Base-by-base conservation (phyloP, 2,888 invertebrate species). In the Mesochorus sp. region DNA sequence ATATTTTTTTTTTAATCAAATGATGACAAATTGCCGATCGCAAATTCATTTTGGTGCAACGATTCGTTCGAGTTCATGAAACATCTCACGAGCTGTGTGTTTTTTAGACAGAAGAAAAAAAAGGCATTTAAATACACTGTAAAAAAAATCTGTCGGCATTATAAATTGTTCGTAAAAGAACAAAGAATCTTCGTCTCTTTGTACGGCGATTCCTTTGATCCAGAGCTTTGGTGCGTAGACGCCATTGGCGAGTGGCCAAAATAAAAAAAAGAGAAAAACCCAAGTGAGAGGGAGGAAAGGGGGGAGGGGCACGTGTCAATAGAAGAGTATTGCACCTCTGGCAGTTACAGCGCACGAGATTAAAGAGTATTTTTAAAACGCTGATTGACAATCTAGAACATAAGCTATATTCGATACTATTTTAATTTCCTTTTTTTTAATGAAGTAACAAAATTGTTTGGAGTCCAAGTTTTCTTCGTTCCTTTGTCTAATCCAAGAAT, bases 291-390 rank as follows among this genome's bases (percentile, higher is more conserved):
- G 59, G n/a, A n/a, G n/a, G n/a, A n/a, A n/a, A n/a, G n/a, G n/a
- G n/a, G n/a, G n/a, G n/a, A 59, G 6, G 26, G 61, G 55, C 79
- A 79, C 79, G 53, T 79, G 75, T 71, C 79, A 51, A 51, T 49
- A 53, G 24, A 44, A 66, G 21, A 28, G 12, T 34, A 17, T 73
- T 39, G 55, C 34, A 64, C 26, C 28, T 49, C 31, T 67, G 28
- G n/a, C 17, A 28, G 42, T 21, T 28, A 70, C 70, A 71, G 74
- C 51, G 37, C 51, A 2, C 51, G 47, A 66, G 28, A 66, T 66
- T 66, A 53, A 55, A 37, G 12, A 71, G 71, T 79, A 79, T 79
- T 79, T 79, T 66, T 71, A 75, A 71, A 47, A n/a, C 26, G 8
- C 8, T 44, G 44, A 71, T 71, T 64, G 74, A 79, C 47, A 61